Conservation (phyloP, 1,140 invertebrate genomes). For the Ditylenchus dipsaci region DNA sequence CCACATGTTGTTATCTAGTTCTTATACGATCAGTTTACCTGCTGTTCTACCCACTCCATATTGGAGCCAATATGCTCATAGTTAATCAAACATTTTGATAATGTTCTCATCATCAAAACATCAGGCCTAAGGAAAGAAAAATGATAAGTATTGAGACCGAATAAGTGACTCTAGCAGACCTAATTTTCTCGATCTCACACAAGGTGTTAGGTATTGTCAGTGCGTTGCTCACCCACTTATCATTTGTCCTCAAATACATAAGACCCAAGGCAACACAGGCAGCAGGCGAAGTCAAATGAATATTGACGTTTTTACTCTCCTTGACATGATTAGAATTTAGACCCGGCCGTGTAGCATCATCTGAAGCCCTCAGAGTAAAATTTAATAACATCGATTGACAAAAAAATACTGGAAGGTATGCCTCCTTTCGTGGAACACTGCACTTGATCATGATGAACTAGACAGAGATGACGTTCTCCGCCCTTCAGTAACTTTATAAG, state of each 20-base stretch:
- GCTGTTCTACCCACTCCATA: slow-evolving; percentile 24
- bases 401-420: background rate
- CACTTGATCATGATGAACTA: slow-evolving; percentile 25
- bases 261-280: slow-evolving; percentile 29
- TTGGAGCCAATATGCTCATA: slow-evolving; percentile 22
- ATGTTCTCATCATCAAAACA: slow-evolving; percentile 32
- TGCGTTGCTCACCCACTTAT: slow-evolving; percentile 18
- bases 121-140: slow-evolving; percentile 38
- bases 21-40: background rate
- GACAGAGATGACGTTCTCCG: slow-evolving; percentile 19
- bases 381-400: background rate
- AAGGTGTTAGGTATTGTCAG: slow-evolving; percentile 29
- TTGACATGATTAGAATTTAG: slow-evolving; percentile 30
- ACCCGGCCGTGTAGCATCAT: background rate
- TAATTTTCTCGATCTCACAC: slow-evolving; percentile 32
- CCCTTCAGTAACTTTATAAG: slow-evolving; percentile 32
- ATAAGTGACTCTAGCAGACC: slow-evolving; percentile 6
- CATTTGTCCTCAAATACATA: slow-evolving; percentile 31
- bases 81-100: slow-evolving; percentile 24
- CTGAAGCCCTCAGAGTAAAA: background rate
- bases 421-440: background rate
- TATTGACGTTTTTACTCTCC: slow-evolving; percentile 26
- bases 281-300: slow-evolving; percentile 35
- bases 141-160: background rate
- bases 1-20: too few species aligned